These are phyloP conservation scores for Eupithecia subumbrata DNA, from an alignment of 2,888 invertebrate genomes.

Conservation along the genomic window DNA sequence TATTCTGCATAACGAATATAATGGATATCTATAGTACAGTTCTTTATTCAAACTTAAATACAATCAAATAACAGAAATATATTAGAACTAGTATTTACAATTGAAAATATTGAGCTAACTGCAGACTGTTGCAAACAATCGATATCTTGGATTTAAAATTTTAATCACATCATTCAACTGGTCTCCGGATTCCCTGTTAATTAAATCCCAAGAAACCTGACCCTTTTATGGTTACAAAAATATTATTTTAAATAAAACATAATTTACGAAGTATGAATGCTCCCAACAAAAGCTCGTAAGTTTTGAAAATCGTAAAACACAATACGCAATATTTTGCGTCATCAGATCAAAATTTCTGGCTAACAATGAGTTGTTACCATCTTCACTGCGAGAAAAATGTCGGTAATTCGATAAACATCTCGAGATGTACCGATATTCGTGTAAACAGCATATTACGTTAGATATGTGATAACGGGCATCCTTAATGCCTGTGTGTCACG, in stretches of 20 bases:
- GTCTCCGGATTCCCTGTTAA: not conserved
- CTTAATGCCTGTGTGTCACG: conserved; percentile 26
- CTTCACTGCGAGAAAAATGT: conserved; percentile 49
- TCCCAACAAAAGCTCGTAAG: conserved; percentile 18
- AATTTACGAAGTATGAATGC: conserved; percentile 8
- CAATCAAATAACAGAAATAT: no score
- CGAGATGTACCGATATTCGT: conserved; percentile 20
- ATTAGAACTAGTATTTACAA: no score
- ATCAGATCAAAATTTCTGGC: conserved; percentile 29
- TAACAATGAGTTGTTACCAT: conserved; percentile 40
- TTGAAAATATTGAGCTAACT: no score
- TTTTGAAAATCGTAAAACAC: conserved; percentile 19
- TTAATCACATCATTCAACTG: not conserved
- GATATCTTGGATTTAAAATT: not conserved
- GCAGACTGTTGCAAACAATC: no score
- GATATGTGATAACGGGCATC: conserved; percentile 4
- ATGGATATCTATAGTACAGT: not conserved
- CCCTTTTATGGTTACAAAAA: conserved; percentile 7
- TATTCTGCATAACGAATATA: not conserved
- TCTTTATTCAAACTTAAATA: no score
- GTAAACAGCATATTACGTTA: conserved; percentile 17
- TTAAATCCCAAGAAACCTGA: not conserved
- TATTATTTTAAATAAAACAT: conserved; percentile 2
- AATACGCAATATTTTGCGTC: conserved; percentile 29
- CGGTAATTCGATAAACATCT: conserved; percentile 51